Conservation (phyloP, 2,797 vertebrate genomes). For the Pelodytes ibericus region DNA sequence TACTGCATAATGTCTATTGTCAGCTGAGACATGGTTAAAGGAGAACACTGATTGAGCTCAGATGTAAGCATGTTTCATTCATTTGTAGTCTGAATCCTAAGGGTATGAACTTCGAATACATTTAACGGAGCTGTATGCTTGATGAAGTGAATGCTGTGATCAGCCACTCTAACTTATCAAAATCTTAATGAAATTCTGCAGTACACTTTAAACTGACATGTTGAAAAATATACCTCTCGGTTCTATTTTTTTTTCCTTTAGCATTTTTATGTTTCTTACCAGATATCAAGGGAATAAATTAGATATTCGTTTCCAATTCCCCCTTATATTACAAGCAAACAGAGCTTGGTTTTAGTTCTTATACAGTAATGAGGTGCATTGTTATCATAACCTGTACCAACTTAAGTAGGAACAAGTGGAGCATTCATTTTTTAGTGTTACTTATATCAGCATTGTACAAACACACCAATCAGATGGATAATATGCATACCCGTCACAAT, state of each 20-base stretch:
- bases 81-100: constrained; percentile 55
- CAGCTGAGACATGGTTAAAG: constrained; percentile 31
- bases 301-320: constrained; percentile 46
- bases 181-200: constrained; percentile 50
- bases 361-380: too few relatives aligned
- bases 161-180: constrained; percentile 56
- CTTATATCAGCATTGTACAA: too few relatives aligned
- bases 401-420: too few relatives aligned
- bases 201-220: constrained; percentile 44
- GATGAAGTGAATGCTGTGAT: constrained; percentile 58
- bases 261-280: constrained; percentile 32
- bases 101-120: constrained; percentile 55
- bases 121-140: constrained; percentile 55
- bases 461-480: too few relatives aligned
- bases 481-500: too few relatives aligned
- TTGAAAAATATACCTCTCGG: constrained; percentile 54
- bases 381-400: too few relatives aligned
- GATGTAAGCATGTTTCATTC: constrained; percentile 52
- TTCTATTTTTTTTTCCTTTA: neutral
- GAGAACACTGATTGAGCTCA: constrained; percentile 24
- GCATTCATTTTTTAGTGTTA: too few relatives aligned
- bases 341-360: constrained; percentile 22
- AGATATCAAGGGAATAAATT: constrained; percentile 41
- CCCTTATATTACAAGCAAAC: constrained; percentile 22
- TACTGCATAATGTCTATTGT: constrained; percentile 16